phyloP scores from a whole-genome alignment of 2,888 invertebrate species.

The Cephus spinipes region DNA sequence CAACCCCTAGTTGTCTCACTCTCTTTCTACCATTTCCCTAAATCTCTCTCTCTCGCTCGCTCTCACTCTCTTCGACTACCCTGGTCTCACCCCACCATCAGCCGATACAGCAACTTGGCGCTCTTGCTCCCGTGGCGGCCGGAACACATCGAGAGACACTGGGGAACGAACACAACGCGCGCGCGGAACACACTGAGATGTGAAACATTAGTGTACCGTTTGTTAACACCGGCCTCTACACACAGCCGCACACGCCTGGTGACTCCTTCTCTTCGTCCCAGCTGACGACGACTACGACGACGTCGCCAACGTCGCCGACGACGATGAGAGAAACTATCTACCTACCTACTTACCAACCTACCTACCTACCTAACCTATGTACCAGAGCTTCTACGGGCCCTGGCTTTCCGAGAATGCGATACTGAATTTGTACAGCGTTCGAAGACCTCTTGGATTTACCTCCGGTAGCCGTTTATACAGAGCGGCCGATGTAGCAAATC shows the following conservation, averaged over 20 bases:
- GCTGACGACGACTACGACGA: too few species aligned
- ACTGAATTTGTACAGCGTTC: conserved; percentile 14
- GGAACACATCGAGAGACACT: conserved; percentile 38
- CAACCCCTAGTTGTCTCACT: conserved; percentile 26
- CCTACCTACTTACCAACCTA: too few species aligned
- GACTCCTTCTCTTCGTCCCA: conserved; percentile 3
- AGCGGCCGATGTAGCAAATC: neutral
- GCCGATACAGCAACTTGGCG: conserved; percentile 41
- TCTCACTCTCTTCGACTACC: conserved; percentile 26
- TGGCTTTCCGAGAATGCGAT: conserved; percentile 23
- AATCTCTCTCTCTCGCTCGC: conserved; percentile 48
- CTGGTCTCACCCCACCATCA: conserved; percentile 11
- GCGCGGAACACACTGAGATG: conserved; percentile 55
- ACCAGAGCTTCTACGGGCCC: conserved; percentile 15
- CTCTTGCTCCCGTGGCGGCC: conserved; percentile 53
- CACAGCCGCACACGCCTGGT: conserved; percentile 43
- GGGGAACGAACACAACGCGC: conserved; percentile 29
- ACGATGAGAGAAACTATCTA: neutral
- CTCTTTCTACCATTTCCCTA: conserved; percentile 66
- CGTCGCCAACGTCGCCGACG: neutral
- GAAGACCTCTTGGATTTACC: neutral
- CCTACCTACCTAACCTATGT: neutral
- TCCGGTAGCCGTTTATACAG: neutral
- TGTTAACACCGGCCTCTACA: conserved; percentile 64
- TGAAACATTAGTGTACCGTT: conserved; percentile 65